phyloP scores from a whole-genome alignment of 2,888 invertebrate genomes.

The Scaptomyza tumidula region DNA sequence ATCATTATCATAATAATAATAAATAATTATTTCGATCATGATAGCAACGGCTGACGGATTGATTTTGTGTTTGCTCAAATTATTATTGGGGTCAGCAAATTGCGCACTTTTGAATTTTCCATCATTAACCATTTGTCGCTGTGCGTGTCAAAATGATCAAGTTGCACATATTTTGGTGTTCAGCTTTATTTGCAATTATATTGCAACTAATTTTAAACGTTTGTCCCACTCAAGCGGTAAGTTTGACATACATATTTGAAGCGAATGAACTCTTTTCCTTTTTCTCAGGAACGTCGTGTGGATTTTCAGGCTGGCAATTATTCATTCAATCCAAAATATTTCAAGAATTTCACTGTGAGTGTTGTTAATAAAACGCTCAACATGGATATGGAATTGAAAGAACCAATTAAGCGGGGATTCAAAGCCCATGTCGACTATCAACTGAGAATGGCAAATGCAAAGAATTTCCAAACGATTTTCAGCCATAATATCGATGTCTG shows the following conservation, averaged over 20 bases:
- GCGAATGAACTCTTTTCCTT: not conserved
- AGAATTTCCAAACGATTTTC: slow-evolving; percentile 58
- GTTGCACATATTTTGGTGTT: not conserved
- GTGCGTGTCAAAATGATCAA: slow-evolving; percentile 17
- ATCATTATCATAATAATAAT: not conserved
- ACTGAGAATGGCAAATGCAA: slow-evolving; percentile 61
- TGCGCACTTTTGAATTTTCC: not conserved
- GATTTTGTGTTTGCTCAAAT: slow-evolving; percentile 13
- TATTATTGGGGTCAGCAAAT: slow-evolving; percentile 6
- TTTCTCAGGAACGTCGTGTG: slow-evolving; percentile 46
- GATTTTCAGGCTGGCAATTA: slow-evolving; percentile 27
- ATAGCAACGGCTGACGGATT: slow-evolving; percentile 3
- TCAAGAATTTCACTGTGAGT: slow-evolving; percentile 41
- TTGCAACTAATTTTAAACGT: not conserved
- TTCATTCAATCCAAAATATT: slow-evolving; percentile 52
- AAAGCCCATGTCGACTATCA: slow-evolving; percentile 55
- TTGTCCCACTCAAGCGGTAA: slow-evolving; percentile 35
- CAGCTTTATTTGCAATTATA: slow-evolving; percentile 3
- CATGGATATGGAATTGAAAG: slow-evolving; percentile 49
- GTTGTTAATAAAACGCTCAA: slow-evolving; percentile 40
- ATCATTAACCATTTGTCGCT: slow-evolving; percentile 4
- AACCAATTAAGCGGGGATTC: slow-evolving; percentile 47
- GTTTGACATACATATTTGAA: not conserved
- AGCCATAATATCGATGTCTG: slow-evolving; percentile 55
- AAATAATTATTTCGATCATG: slow-evolving; percentile 2